Evolutionary conservation across 2,797 vertebrate genomes (phyloP).

Genomic region (Microctenopoma steveboyesi): DNA sequence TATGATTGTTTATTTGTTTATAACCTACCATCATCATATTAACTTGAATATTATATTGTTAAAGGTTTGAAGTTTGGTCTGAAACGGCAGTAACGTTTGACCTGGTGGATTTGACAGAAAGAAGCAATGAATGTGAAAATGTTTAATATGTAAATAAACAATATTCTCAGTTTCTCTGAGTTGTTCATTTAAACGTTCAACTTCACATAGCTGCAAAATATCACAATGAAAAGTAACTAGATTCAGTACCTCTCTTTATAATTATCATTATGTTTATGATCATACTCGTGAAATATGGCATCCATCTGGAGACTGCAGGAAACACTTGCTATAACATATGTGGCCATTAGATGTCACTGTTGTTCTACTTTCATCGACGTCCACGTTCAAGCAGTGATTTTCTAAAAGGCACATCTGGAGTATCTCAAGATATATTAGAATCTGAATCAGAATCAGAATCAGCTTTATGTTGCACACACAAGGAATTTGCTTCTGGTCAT

Average conservation of each 20-base stretch:
- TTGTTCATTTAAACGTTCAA: neutral
- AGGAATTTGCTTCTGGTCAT: too few relatives aligned
- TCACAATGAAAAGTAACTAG: too few relatives aligned
- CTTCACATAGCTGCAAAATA: neutral
- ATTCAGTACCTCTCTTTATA: too few relatives aligned
- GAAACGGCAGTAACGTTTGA: slow-evolving; percentile 9
- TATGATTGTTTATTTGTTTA: slow-evolving; percentile 39
- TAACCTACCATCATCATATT: slow-evolving; percentile 36
- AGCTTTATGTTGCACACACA: too few relatives aligned
- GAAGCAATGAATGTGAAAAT: slow-evolving; percentile 48
- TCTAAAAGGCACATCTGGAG: slow-evolving; percentile 13
- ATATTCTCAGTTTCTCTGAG: slow-evolving; percentile 21
- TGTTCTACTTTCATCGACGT: slow-evolving; percentile 14
- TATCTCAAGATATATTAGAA: slow-evolving; percentile 5
- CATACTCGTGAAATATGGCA: too few relatives aligned
- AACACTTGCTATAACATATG: neutral
- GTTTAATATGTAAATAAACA: slow-evolving; percentile 58
- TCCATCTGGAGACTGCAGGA: neutral
- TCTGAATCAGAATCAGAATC: too few relatives aligned
- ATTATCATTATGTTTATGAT: too few relatives aligned
- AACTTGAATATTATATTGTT: slow-evolving; percentile 21
- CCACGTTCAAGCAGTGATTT: slow-evolving; percentile 3
- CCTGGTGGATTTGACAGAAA: slow-evolving; percentile 34
- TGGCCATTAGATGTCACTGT: slow-evolving; percentile 33
- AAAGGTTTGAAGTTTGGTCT: neutral